These are phyloP conservation scores for Ctenicera cuprea DNA, from an alignment of 2,888 invertebrate species.

Conservation along the genomic window DNA sequence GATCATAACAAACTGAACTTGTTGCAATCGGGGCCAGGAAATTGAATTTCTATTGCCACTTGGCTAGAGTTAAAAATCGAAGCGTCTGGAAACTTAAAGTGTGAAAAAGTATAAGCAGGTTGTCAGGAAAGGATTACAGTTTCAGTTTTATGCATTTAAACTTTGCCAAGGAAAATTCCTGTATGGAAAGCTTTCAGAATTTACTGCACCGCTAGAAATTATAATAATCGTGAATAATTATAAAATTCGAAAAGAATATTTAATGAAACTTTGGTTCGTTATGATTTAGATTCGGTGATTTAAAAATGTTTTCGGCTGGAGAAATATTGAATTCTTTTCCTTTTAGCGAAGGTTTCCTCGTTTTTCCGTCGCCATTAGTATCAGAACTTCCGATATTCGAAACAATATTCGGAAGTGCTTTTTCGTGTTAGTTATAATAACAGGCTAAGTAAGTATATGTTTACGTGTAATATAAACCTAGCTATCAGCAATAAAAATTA, in stretches of 20 bases:
- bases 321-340: slow-evolving; percentile 18
- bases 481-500: slow-evolving; percentile 21
- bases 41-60: slow-evolving; percentile 31
- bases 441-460: slow-evolving; percentile 18
- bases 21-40: slow-evolving; percentile 30
- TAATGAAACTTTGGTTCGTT: no score
- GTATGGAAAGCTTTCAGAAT: no score
- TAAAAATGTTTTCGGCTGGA: neutral
- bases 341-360: neutral
- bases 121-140: slow-evolving; percentile 24
- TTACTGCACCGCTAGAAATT: no score
- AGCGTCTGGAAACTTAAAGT: slow-evolving; percentile 21
- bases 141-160: slow-evolving; percentile 16
- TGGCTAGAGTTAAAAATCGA: slow-evolving; percentile 30
- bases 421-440: slow-evolving; percentile 41
- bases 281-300: no score
- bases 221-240: no score
- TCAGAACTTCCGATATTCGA: slow-evolving; percentile 32
- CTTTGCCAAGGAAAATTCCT: neutral
- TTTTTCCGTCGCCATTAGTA: neutral
- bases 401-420: slow-evolving; percentile 46
- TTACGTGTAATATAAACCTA: slow-evolving; percentile 14
- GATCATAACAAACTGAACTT: slow-evolving; percentile 32
- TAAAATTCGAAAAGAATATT: no score
- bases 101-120: slow-evolving; percentile 23